Conservation (phyloP, 2,797 vertebrate genomes). For the Mormyrops boulengeri region DNA sequence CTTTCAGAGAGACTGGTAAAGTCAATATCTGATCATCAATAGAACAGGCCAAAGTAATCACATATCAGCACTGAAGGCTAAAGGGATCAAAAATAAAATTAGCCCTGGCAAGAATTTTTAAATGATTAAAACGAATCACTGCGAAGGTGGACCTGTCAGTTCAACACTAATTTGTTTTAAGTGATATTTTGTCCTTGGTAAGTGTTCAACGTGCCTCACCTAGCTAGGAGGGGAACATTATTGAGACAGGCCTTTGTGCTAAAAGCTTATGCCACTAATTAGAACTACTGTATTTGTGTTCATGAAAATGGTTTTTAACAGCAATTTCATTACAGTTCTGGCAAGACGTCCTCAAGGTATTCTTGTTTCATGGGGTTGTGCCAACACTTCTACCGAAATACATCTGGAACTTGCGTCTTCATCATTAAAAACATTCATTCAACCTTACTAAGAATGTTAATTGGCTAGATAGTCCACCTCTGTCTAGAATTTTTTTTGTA, state of each 20-base stretch:
- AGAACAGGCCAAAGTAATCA: constrained; percentile 50
- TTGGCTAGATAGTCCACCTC: neutral
- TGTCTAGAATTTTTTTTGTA: neutral
- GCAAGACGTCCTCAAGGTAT: neutral
- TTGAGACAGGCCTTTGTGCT: constrained; percentile 7
- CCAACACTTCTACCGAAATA: neutral
- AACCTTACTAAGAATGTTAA: neutral
- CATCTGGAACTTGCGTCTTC: neutral
- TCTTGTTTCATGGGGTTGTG: neutral
- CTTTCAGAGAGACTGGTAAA: neutral
- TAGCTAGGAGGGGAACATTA: neutral
- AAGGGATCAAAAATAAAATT: constrained; percentile 53
- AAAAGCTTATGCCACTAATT: constrained; percentile 5
- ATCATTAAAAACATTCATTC: constrained; percentile 10
- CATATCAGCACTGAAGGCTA: constrained; percentile 57
- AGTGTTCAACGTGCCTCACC: neutral
- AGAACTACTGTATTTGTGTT: neutral
- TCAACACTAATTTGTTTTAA: neutral
- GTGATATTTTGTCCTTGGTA: neutral
- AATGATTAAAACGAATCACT: neutral
- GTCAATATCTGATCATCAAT: constrained; percentile 45
- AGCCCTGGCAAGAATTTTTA: constrained; percentile 56
- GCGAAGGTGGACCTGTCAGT: neutral
- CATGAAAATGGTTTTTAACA: constrained; percentile 7
- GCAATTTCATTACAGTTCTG: constrained; percentile 15